Evolutionary conservation across 92 coral and sea anemone genomes (phyloP).

Genomic region (Zoanthus gigantus): DNA sequence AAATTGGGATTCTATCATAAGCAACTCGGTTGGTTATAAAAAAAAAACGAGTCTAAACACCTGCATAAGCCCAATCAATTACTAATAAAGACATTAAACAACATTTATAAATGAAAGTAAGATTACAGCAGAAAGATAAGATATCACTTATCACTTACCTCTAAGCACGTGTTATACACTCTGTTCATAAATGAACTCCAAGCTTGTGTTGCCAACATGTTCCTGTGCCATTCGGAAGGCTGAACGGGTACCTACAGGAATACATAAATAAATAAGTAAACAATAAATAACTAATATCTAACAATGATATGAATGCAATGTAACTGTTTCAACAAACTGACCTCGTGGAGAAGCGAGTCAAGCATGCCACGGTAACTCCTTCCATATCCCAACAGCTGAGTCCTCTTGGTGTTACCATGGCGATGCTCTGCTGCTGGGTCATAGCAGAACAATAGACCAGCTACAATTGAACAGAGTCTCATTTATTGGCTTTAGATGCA

Average conservation of each 20-base stretch:
- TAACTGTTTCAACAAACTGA: constrained; percentile 6
- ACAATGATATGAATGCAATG: too few relatives aligned
- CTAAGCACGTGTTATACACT: constrained; percentile 75
- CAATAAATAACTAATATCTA: too few relatives aligned
- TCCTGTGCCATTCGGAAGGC: constrained; percentile 95
- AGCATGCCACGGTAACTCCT: constrained; percentile 84
- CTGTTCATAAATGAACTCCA: constrained; percentile 91
- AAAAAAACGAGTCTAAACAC: too few relatives aligned
- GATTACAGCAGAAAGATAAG: background rate
- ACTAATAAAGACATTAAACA: background rate
- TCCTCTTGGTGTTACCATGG: constrained; percentile 79
- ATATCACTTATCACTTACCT: constrained; percentile 40
- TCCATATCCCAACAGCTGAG: constrained; percentile 80
- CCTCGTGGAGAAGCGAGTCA: constrained; percentile 90
- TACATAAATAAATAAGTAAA: background rate
- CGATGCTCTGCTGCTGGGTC: constrained; percentile 81
- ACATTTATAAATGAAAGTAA: background rate
- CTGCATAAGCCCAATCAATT: too few relatives aligned
- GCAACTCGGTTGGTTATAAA: too few relatives aligned
- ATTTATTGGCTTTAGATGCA: background rate
- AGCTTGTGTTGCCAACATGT: constrained; percentile 78
- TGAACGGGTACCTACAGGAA: constrained; percentile 85
- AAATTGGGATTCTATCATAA: too few relatives aligned
- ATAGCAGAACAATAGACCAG: constrained; percentile 82
- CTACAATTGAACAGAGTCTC: constrained; percentile 37